Conservation (phyloP, 1,140 invertebrate species). For the Trinorchestia longiramus region DNA sequence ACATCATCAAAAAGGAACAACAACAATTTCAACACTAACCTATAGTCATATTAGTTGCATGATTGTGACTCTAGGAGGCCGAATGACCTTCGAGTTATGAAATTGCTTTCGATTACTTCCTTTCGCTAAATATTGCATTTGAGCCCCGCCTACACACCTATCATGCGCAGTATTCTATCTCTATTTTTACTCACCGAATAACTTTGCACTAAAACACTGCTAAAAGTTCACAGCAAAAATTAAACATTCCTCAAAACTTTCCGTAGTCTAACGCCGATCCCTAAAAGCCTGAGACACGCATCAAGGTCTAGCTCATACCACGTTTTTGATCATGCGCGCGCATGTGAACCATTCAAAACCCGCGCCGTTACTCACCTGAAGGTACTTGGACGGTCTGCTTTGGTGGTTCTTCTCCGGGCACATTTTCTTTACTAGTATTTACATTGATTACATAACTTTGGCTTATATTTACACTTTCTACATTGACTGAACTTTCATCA, state of each 20-base stretch:
- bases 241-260: not conserved
- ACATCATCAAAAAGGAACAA: not conserved
- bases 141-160: not conserved
- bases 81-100: slow-evolving; percentile 46
- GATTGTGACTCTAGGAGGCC: not conserved
- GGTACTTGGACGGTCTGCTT: slow-evolving; percentile 46
- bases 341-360: slow-evolving; percentile 24
- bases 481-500: slow-evolving; percentile 53
- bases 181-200: not conserved
- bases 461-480: slow-evolving; percentile 44
- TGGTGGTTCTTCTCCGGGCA: slow-evolving; percentile 30
- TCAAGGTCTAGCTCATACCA: slow-evolving; percentile 11
- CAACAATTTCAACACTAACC: slow-evolving; percentile 19
- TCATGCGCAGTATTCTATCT: not conserved
- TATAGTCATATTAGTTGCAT: not conserved
- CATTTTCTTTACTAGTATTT: slow-evolving; percentile 15
- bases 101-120: slow-evolving; percentile 49
- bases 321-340: slow-evolving; percentile 47
- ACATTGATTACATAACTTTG: slow-evolving; percentile 12
- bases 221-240: not conserved
- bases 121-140: not conserved
- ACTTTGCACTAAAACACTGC: not conserved
- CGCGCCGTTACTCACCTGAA: slow-evolving; percentile 54
- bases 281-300: not conserved
- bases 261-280: not conserved